Percentiles rank a stretch among this genome's conserved stretches.
These are phyloP conservation scores for Mythimna ferrago DNA, from an alignment of 2,888 invertebrate genomes.

Conservation along the genomic window DNA sequence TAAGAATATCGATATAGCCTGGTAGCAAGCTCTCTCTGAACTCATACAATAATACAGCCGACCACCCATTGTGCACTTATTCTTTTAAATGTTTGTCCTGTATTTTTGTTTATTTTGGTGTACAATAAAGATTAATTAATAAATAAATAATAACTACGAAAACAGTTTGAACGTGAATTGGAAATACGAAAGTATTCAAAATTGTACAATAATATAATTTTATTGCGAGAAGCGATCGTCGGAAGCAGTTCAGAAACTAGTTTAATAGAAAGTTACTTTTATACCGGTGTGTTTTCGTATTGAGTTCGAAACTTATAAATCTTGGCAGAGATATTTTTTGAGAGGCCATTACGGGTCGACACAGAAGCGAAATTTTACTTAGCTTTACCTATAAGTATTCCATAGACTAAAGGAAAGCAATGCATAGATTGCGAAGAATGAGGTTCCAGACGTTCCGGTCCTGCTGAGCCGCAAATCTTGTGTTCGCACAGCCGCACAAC, in stretches of 20 bases:
- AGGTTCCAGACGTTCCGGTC: not conserved
- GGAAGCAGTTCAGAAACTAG: not conserved
- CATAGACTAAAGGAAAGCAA: not conserved
- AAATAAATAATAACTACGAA: conserved; percentile 8
- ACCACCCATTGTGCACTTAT: too few species aligned
- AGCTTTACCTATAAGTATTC: too few species aligned
- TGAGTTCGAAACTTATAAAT: not conserved
- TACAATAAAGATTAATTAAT: too few species aligned
- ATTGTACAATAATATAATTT: conserved; percentile 23
- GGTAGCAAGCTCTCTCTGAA: not conserved
- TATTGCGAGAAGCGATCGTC: not conserved
- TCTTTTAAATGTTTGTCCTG: too few species aligned
- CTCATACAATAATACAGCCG: not conserved
- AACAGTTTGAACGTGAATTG: not conserved
- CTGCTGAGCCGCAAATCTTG: conserved; percentile 4
- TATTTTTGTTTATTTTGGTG: too few species aligned
- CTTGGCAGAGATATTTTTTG: not conserved
- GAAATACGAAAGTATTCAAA: conserved; percentile 20
- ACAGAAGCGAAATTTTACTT: not conserved
- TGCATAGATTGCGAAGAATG: not conserved
- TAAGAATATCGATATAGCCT: conserved; percentile 31
- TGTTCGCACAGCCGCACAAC: not conserved
- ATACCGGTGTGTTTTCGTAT: conserved; percentile 1
- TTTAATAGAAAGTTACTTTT: conserved; percentile 4
- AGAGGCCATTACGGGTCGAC: not conserved